These are phyloP conservation scores for Lucilia sericata DNA, from an alignment of 1,140 invertebrate genomes.

Conservation along the genomic window DNA sequence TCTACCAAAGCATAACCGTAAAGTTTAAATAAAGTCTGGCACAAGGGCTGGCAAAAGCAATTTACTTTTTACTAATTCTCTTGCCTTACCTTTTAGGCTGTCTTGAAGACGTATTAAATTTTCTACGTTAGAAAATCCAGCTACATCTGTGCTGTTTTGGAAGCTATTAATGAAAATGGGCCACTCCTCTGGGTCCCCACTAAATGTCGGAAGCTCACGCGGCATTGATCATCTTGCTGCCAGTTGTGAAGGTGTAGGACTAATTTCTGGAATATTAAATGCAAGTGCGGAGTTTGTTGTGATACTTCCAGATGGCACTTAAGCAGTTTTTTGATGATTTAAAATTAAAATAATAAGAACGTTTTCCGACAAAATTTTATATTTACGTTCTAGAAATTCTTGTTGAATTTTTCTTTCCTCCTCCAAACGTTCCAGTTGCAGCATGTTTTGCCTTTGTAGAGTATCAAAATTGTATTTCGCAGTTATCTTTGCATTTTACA, in stretches of 20 bases:
- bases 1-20: slow-evolving; percentile 34
- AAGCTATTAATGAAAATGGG: slow-evolving; percentile 34
- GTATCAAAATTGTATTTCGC: too few species aligned
- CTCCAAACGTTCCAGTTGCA: too few species aligned
- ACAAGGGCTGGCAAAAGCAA: slow-evolving; percentile 14
- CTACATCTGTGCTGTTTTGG: slow-evolving; percentile 23
- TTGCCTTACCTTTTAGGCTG: slow-evolving; percentile 27
- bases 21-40: slow-evolving; percentile 30
- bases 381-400: too few species aligned
- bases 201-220: slow-evolving; percentile 14
- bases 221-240: neutral
- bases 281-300: neutral
- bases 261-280: neutral
- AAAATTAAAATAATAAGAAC: neutral
- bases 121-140: neutral
- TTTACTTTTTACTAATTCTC: slow-evolving; percentile 22
- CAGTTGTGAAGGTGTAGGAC: neutral
- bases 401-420: too few species aligned
- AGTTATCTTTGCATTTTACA: too few species aligned
- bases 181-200: slow-evolving; percentile 31
- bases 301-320: neutral
- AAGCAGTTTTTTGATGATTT: neutral
- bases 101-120: slow-evolving; percentile 30
- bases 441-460: too few species aligned
- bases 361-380: too few species aligned